Percentiles rank a stretch among this genome's conserved stretches.
Conservation (phyloP, 1,140 invertebrate genomes). For the Drosophila funebris region DNA sequence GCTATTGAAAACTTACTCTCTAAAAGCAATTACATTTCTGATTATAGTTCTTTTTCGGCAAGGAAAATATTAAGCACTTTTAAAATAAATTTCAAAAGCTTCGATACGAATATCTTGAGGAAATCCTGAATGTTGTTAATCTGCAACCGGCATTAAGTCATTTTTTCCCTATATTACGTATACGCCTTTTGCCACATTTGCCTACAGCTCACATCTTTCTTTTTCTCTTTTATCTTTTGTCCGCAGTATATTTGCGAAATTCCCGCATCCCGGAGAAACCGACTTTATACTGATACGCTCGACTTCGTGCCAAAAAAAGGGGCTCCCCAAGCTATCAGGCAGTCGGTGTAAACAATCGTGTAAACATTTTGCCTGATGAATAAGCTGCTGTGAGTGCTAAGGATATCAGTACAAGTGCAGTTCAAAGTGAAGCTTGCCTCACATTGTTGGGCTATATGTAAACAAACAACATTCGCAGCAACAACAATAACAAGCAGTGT, state of each 20-base stretch:
- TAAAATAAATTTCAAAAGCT: not conserved
- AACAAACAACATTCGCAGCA: slow-evolving; percentile 1
- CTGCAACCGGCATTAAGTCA: not conserved
- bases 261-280: not conserved
- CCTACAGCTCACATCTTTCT: not conserved
- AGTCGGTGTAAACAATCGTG: slow-evolving; percentile 42
- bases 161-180: slow-evolving; percentile 35
- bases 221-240: slow-evolving; percentile 5
- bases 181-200: slow-evolving; percentile 21
- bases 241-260: slow-evolving; percentile 45
- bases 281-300: slow-evolving; percentile 25
- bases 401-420: slow-evolving; percentile 28
- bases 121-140: not conserved
- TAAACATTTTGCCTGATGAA: slow-evolving; percentile 47
- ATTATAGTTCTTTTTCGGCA: not conserved
- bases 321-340: slow-evolving; percentile 10
- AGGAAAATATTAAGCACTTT: not conserved
- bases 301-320: slow-evolving; percentile 4
- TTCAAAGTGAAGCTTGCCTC: slow-evolving; percentile 31
- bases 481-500: not conserved
- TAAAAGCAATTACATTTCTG: slow-evolving; percentile 22
- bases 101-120: too few relatives aligned
- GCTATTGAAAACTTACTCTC: slow-evolving; percentile 16
- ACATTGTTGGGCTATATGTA: slow-evolving; percentile 28
- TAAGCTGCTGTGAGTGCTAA: slow-evolving; percentile 13